phyloP scores from a whole-genome alignment of 2,888 invertebrate genomes.

The Ichneumoninae sp. region DNA sequence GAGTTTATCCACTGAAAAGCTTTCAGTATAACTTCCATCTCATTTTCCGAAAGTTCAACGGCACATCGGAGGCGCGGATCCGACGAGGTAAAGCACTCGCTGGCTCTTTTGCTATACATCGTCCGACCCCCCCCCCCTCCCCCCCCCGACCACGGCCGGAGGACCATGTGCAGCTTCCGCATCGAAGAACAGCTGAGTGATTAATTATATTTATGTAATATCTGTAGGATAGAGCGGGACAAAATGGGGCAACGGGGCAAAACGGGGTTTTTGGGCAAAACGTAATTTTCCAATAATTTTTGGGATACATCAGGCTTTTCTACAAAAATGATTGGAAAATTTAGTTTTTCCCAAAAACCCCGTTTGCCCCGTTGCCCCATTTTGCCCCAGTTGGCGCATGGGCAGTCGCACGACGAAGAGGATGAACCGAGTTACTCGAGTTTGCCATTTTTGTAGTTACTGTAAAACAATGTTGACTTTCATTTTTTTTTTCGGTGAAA shows the following conservation, averaged over 20 bases:
- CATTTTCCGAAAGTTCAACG: slow-evolving; percentile 46
- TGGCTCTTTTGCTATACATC: not conserved
- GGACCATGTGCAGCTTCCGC: not conserved
- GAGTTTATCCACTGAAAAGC: slow-evolving; percentile 53
- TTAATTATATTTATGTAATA: slow-evolving; percentile 12
- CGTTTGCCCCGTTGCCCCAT: too few relatives aligned
- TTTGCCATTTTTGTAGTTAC: not conserved
- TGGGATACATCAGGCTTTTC: too few relatives aligned
- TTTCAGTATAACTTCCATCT: slow-evolving; percentile 53
- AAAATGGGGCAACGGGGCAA: too few relatives aligned
- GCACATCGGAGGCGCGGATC: slow-evolving; percentile 16
- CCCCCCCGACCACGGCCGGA: not conserved
- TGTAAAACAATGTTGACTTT: too few relatives aligned
- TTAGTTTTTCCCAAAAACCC: too few relatives aligned
- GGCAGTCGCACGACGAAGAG: too few relatives aligned
- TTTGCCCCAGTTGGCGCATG: not conserved
- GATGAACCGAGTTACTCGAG: not conserved
- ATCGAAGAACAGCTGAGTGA: slow-evolving; percentile 21
- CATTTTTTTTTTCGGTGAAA: too few relatives aligned
- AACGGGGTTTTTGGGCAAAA: too few relatives aligned
- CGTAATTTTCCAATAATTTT: too few relatives aligned
- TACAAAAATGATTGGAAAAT: too few relatives aligned
- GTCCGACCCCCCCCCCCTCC: not conserved
- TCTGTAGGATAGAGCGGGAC: not conserved
- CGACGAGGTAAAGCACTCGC: slow-evolving; percentile 13